These are phyloP conservation scores for Sceloporus undulatus DNA, from an alignment of 2,113 vertebrate genomes.

Conservation along the genomic window DNA sequence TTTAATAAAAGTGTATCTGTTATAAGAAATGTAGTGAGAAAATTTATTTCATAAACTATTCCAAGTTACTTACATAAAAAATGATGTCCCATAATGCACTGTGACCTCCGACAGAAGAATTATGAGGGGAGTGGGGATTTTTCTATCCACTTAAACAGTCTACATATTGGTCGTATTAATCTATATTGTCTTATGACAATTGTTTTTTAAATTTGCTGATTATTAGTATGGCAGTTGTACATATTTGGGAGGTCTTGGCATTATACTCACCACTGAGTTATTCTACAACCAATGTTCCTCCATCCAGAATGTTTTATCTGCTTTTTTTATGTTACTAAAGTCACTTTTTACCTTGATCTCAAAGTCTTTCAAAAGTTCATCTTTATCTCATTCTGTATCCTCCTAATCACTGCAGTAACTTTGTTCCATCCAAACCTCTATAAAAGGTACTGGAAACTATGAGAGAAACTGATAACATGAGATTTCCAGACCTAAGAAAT, in stretches of 20 bases:
- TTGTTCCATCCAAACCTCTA: slow-evolving; percentile 54
- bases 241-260: fast-evolving
- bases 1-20: not conserved
- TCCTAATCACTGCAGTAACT: slow-evolving; percentile 53
- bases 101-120: not conserved
- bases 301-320: not conserved
- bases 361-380: slow-evolving; percentile 35
- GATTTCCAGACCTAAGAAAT: slow-evolving; percentile 61
- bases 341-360: not conserved
- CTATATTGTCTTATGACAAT: not conserved
- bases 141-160: not conserved
- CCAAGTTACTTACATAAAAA: too few relatives aligned
- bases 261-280: not conserved
- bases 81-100: too few relatives aligned
- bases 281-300: not conserved
- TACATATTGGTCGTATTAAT: not conserved
- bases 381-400: slow-evolving; percentile 15
- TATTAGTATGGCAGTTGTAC: not conserved
- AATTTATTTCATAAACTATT: not conserved
- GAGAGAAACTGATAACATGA: slow-evolving; percentile 58
- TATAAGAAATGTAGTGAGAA: not conserved
- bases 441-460: slow-evolving; percentile 59
- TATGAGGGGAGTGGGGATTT: too few relatives aligned
- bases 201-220: not conserved
- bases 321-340: slow-evolving; percentile 1